Evolutionary conservation across 2,113 vertebrate species (phyloP), one percentile per base, ranked within the genome.

Genomic region (Girardinichthys multiradiatus): DNA sequence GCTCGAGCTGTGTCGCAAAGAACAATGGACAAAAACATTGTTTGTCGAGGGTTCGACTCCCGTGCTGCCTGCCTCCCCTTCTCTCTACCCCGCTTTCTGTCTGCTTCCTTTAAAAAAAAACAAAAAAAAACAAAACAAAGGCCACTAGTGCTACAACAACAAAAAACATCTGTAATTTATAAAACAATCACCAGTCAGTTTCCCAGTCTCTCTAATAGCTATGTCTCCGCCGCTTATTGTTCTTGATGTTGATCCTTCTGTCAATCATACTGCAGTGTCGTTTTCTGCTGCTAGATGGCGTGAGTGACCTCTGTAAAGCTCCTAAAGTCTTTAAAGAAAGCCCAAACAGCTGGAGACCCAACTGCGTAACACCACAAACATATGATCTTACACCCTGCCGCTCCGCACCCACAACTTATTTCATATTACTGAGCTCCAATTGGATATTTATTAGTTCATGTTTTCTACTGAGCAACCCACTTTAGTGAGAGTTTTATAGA

Each of bases 281-380:
- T 11, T 27, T 33, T 77, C 21, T 14, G 79, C 76, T 89, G 83
- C 93, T 92, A 94, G 94, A 93, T 93, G 94, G 93, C 93, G 94
- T 70, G 29, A 73, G 85, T 86, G 85, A 71, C 86, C 87, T 81
- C 86, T 83, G 72, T 13, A 80, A 80, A 27, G 27, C 77, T 72
- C 27, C 26, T n/a, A 48, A 28, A 68, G 73, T 10, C 24, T 21
- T 66, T 68, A 24, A 57, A 45, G 26, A 76, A 48, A 57, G 5
- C 26, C 57, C 54, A 45, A 76, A 62, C 62, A 57, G 80, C 67
- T 70, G 81, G 27, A 45, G 45, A 4, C 8, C 30, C 71, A 74
- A 17, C 37, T 9, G 21, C 82, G 29, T 27, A 68, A 60, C 62
- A 37, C 33, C 65, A n/a, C 57, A 27, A 42, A n/a, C 61, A 67